Evolutionary conservation across 2,797 vertebrate genomes (phyloP).

Genomic region (Tamandua tetradactyla): DNA sequence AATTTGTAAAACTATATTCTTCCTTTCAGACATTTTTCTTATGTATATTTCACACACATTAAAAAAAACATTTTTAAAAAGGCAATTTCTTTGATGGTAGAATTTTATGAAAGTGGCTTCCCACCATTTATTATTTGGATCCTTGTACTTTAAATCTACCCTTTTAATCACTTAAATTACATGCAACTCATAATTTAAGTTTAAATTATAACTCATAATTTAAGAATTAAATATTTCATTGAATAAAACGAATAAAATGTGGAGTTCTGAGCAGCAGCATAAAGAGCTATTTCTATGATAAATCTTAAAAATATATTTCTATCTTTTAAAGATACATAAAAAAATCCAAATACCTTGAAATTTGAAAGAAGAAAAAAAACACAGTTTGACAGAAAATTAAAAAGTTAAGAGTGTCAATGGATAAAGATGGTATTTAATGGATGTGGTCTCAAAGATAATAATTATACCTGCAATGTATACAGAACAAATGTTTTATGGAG

Average conservation of each 20-base stretch:
- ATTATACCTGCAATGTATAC: background rate
- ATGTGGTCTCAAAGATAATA: background rate
- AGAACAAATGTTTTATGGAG: constrained; percentile 61
- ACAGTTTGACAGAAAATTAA: constrained; percentile 14
- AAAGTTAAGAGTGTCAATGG: background rate
- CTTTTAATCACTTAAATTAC: constrained; percentile 18
- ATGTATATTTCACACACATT: constrained; percentile 11
- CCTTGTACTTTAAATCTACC: constrained; percentile 26
- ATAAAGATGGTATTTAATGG: constrained; percentile 1
- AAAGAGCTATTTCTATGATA: constrained; percentile 17
- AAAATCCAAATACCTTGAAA: constrained; percentile 16
- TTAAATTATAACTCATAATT: constrained; percentile 41
- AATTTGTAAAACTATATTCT: background rate
- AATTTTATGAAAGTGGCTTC: constrained; percentile 31
- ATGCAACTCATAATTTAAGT: constrained; percentile 50
- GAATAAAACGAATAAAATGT: constrained; percentile 16
- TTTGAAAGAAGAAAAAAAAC: constrained; percentile 28
- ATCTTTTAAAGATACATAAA: constrained; percentile 25
- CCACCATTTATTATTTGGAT: constrained; percentile 21
- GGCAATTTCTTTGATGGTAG: background rate
- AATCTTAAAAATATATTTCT: constrained; percentile 5
- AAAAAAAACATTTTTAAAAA: background rate
- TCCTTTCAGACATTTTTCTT: background rate
- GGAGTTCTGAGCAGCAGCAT: background rate
- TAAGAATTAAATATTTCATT: constrained; percentile 47